A percentile compares a stretch with the other conserved stretches of the same genome.
phyloP scores from a whole-genome alignment of 2,113 vertebrate species.

The Grammomys dolichurus region DNA sequence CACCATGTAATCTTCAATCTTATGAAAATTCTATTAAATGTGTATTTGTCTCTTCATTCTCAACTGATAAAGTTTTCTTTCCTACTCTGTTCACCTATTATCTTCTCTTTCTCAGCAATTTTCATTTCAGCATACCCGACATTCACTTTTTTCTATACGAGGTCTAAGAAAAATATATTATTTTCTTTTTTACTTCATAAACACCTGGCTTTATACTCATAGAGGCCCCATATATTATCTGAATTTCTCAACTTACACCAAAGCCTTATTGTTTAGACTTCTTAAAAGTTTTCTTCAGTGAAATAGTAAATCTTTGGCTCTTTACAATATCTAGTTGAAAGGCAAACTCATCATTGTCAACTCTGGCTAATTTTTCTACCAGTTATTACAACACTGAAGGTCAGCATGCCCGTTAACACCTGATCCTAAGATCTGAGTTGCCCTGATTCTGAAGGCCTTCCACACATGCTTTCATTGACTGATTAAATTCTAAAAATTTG shows the following conservation, averaged over 20 bases:
- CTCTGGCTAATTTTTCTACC: background rate
- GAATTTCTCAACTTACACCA: rapidly evolving
- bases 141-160: background rate
- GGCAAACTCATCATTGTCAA: background rate
- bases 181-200: background rate
- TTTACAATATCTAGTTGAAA: background rate
- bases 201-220: background rate
- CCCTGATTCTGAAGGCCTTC: background rate
- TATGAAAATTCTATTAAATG: background rate
- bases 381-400: background rate
- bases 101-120: background rate
- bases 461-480: background rate
- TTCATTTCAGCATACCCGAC: background rate
- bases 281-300: background rate
- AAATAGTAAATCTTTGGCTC: background rate
- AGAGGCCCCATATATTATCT: background rate
- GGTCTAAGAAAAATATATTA: background rate
- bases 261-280: background rate
- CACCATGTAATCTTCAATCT: background rate
- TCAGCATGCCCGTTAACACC: background rate
- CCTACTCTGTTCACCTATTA: background rate
- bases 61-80: background rate
- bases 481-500: background rate
- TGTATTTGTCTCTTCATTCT: background rate
- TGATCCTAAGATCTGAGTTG: background rate